Percentiles rank a stretch among this genome's conserved stretches.
Evolutionary conservation across 2,797 vertebrate genomes (phyloP).

Genomic region (Molossus alvarezi): DNA sequence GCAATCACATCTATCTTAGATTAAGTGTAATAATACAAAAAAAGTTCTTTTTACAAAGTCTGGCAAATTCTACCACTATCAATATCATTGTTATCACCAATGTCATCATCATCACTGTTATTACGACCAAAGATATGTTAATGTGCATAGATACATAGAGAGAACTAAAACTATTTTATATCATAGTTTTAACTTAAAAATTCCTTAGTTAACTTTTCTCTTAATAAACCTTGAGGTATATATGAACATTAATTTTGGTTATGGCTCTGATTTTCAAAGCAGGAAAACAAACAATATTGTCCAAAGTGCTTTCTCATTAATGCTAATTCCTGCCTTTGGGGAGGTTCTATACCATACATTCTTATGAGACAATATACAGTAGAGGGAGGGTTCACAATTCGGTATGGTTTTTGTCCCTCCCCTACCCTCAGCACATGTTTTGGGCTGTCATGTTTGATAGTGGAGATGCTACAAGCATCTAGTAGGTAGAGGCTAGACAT

Average conservation of each 20-base stretch:
- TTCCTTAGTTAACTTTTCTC: neutral
- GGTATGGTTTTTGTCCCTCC: neutral
- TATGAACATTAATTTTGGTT: neutral
- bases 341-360: neutral
- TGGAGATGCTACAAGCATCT: too few species aligned
- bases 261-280: neutral
- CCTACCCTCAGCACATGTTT: neutral
- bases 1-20: neutral
- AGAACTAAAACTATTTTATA: conserved; percentile 3
- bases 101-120: neutral
- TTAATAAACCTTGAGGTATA: neutral
- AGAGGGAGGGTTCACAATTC: neutral
- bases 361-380: neutral
- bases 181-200: neutral
- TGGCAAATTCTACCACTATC: neutral
- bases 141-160: neutral
- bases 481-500: neutral
- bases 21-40: conserved; percentile 23
- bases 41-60: neutral
- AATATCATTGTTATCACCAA: neutral
- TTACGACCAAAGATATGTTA: neutral
- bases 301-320: neutral
- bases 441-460: neutral
- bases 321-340: neutral
- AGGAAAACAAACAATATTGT: neutral